phyloP scores from a whole-genome alignment of 53 echinoderm and acorn worm genomes.

The Patiria pectinifera region DNA sequence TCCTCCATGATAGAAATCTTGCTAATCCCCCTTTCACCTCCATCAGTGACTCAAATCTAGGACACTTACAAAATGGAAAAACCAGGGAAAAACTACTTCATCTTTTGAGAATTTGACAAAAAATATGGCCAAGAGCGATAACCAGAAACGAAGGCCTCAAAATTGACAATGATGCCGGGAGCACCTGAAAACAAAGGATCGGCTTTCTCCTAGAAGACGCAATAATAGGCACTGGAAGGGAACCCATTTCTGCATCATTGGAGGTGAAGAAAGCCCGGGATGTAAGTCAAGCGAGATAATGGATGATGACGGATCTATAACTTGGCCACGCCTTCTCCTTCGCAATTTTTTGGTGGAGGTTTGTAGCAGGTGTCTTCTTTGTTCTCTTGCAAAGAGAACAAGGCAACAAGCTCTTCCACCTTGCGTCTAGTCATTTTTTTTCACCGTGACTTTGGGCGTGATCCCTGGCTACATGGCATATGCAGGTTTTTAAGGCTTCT shows the following conservation, averaged over 20 bases:
- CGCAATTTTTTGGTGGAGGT: not conserved
- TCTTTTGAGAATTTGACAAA: not conserved
- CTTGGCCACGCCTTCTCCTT: constrained; percentile 8
- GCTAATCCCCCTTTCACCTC: constrained; percentile 7
- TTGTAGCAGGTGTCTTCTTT: constrained; percentile 10
- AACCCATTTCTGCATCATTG: not conserved
- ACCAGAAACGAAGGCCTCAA: not conserved
- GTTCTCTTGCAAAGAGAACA: not conserved
- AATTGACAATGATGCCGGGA: constrained; percentile 25
- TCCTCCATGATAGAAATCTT: constrained; percentile 35
- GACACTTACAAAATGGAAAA: constrained; percentile 4
- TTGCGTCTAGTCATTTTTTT: not conserved
- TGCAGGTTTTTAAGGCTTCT: no score
- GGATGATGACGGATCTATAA: constrained; percentile 42
- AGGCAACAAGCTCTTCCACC: not conserved
- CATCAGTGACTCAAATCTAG: constrained; percentile 42
- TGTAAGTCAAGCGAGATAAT: constrained; percentile 45
- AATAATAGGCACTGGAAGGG: not conserved
- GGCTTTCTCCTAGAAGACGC: constrained; percentile 23
- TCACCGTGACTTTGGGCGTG: no score
- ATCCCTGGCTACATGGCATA: no score
- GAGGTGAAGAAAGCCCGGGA: not conserved
- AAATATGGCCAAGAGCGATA: constrained; percentile 8
- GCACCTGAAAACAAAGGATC: constrained; percentile 3
- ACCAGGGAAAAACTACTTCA: not conserved